Conservation (phyloP, 2,113 vertebrate species). For the Oryzias celebensis region DNA sequence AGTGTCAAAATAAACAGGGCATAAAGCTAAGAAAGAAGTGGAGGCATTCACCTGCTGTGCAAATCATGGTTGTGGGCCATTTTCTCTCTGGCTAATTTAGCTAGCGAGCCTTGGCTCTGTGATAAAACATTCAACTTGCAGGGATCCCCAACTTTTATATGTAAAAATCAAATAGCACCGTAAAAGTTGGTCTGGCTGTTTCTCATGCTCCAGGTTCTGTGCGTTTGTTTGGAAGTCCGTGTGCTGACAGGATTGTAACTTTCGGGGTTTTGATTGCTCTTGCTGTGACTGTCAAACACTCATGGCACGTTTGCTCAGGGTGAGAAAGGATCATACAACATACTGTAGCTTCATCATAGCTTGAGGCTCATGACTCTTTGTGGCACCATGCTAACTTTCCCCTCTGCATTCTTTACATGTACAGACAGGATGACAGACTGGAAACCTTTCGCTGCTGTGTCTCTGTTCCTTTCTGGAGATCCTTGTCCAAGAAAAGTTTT, state of each 20-base stretch:
- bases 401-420: slow-evolving; percentile 5
- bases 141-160: slow-evolving; percentile 60
- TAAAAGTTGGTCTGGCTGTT: slow-evolving; percentile 71
- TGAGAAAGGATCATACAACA: slow-evolving; percentile 4
- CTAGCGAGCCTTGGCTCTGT: slow-evolving; percentile 22
- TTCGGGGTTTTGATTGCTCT: slow-evolving; percentile 40
- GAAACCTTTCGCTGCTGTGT: neutral
- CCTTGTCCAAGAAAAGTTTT: neutral
- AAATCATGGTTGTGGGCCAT: slow-evolving; percentile 3
- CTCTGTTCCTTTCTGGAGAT: slow-evolving; percentile 11
- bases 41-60: slow-evolving; percentile 14
- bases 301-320: slow-evolving; percentile 55
- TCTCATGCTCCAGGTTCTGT: slow-evolving; percentile 46
- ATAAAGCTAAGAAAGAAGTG: slow-evolving; percentile 18
- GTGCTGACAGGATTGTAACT: slow-evolving; percentile 46
- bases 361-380: neutral
- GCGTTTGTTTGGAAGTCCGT: slow-evolving; percentile 44
- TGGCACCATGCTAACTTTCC: slow-evolving; percentile 19
- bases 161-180: slow-evolving; percentile 77
- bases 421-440: slow-evolving; percentile 2
- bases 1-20: slow-evolving; percentile 12
- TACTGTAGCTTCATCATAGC: neutral
- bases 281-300: slow-evolving; percentile 12
- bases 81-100: slow-evolving; percentile 7
- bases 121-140: slow-evolving; percentile 16